Percentiles rank a stretch among this genome's conserved stretches.
These are phyloP conservation scores for Oceanodroma tethys DNA, from an alignment of 2,113 vertebrate genomes.

Conservation along the genomic window DNA sequence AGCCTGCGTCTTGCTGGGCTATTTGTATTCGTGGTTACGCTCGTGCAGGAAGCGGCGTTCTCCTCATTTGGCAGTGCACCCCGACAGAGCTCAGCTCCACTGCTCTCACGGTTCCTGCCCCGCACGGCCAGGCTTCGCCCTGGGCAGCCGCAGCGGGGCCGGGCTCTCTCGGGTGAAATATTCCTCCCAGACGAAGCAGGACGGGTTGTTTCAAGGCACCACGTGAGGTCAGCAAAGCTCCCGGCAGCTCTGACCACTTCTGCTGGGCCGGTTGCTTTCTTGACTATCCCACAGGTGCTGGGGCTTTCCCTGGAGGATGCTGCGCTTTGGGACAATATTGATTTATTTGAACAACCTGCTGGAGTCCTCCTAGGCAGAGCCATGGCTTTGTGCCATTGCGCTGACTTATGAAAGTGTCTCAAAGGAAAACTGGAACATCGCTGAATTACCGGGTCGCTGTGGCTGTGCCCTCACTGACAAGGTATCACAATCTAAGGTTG, in stretches of 20 bases:
- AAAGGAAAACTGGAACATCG: accelerated
- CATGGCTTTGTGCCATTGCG: accelerated
- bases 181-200: not conserved
- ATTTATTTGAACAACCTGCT: not conserved
- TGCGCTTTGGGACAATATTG: accelerated
- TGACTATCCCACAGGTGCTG: not conserved
- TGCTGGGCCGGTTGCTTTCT: not conserved
- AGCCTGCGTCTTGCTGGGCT: not conserved
- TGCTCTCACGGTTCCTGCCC: not conserved
- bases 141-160: accelerated
- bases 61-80: not conserved
- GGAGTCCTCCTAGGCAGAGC: not conserved
- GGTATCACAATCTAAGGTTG: not conserved
- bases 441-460: accelerated
- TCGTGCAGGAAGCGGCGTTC: not conserved
- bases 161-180: not conserved
- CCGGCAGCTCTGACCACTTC: not conserved
- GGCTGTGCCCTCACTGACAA: not conserved
- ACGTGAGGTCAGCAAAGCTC: not conserved
- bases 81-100: accelerated
- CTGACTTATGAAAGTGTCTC: not conserved
- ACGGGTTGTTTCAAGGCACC: not conserved
- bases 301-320: not conserved
- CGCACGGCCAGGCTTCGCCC: accelerated
- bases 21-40: not conserved